Evolutionary conservation across 2,113 vertebrate species (phyloP).

Genomic region (Myiopsitta monachus): DNA sequence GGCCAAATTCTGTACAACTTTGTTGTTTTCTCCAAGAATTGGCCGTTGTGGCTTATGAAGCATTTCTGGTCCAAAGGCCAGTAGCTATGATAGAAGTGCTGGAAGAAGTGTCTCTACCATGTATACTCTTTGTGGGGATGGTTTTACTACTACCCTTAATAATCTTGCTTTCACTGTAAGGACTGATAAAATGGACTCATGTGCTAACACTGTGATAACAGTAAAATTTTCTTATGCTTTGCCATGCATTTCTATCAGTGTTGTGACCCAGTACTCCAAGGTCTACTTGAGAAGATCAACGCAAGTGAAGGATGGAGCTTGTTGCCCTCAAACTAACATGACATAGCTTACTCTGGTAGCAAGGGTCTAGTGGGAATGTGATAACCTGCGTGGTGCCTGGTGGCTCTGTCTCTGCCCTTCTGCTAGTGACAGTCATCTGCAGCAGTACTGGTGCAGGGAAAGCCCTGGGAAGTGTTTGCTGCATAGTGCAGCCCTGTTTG

Average conservation of each 20-base stretch:
- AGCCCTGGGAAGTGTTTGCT: not conserved
- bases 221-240: not conserved
- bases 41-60: not conserved
- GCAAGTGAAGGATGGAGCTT: not conserved
- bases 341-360: not conserved
- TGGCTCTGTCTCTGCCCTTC: not conserved
- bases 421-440: not conserved
- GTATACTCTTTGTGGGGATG: rapidly evolving
- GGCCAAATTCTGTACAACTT: not conserved
- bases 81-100: rapidly evolving
- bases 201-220: not conserved
- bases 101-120: not conserved
- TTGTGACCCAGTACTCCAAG: not conserved
- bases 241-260: rapidly evolving
- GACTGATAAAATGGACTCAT: not conserved
- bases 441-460: not conserved
- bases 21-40: not conserved
- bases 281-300: not conserved
- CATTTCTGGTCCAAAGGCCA: rapidly evolving
- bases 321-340: not conserved
- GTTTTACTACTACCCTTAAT: not conserved
- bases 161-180: not conserved
- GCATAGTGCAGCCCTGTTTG: not conserved
- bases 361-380: rapidly evolving
- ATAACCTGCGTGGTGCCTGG: not conserved